A percentile compares a stretch with the other conserved stretches of the same genome.
These are phyloP conservation scores for Epinotia demarniana DNA, from an alignment of 2,888 invertebrate genomes.

Conservation along the genomic window DNA sequence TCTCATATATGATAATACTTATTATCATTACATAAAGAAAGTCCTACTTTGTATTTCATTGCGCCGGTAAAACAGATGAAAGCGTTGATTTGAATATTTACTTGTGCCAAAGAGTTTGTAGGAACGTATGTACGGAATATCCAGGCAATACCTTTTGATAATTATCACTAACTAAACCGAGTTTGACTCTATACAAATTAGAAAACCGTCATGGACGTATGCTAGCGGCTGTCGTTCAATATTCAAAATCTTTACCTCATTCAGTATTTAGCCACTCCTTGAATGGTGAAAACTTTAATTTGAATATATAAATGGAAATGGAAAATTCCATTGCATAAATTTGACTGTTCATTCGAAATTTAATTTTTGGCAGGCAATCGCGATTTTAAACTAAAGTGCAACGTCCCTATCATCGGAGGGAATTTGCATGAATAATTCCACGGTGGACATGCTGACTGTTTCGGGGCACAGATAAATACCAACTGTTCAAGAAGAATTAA, in stretches of 20 bases:
- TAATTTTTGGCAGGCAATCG: constrained; percentile 44
- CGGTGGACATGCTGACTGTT: constrained; percentile 41
- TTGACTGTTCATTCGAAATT: constrained; percentile 40
- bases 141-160: too few relatives aligned
- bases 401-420: constrained; percentile 43
- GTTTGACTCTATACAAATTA: neutral
- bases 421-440: constrained; percentile 44
- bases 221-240: neutral
- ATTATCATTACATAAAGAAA: too few relatives aligned
- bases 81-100: too few relatives aligned
- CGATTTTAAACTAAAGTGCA: constrained; percentile 44
- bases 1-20: too few relatives aligned
- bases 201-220: neutral
- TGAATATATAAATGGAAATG: constrained; percentile 42
- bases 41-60: too few relatives aligned
- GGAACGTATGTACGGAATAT: too few relatives aligned
- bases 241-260: neutral
- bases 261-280: constrained; percentile 14
- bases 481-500: constrained; percentile 4
- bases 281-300: constrained; percentile 38
- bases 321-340: constrained; percentile 39
- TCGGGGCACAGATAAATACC: neutral
- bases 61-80: too few relatives aligned
- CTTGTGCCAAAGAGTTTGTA: too few relatives aligned
- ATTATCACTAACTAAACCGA: too few relatives aligned